Percentiles rank a stretch among this genome's conserved stretches.
Evolutionary conservation across 2,888 invertebrate species (phyloP).

Genomic region (Melipona bicolor): DNA sequence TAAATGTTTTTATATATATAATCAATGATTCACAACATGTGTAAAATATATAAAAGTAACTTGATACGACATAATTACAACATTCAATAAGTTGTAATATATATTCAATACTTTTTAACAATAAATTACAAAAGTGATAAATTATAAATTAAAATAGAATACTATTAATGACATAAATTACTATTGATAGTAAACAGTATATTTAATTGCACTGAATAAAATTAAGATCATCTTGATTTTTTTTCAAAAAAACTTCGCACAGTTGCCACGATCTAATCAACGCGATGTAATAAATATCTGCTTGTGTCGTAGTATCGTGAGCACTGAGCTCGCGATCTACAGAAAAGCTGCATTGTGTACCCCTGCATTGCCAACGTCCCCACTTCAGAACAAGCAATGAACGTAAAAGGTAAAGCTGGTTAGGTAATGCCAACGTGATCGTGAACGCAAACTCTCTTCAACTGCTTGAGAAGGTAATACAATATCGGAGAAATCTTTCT

Average conservation of each 20-base stretch:
- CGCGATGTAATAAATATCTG: slow-evolving; percentile 29
- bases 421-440: slow-evolving; percentile 73
- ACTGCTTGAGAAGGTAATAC: slow-evolving; percentile 41
- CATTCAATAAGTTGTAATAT: background rate
- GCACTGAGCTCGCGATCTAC: slow-evolving; percentile 83
- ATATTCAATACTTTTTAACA: background rate
- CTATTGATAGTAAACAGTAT: background rate
- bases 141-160: too few relatives aligned
- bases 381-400: slow-evolving; percentile 69
- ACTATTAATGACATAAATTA: background rate
- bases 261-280: slow-evolving; percentile 1
- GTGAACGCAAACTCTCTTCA: slow-evolving; percentile 59
- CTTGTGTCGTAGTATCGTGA: slow-evolving; percentile 66
- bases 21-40: background rate
- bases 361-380: slow-evolving; percentile 70
- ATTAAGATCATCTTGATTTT: background rate
- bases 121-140: background rate
- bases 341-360: slow-evolving; percentile 72
- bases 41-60: background rate
- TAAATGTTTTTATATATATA: background rate
- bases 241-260: background rate
- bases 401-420: slow-evolving; percentile 79
- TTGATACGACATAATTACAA: background rate
- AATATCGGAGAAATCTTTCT: slow-evolving; percentile 22
- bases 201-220: background rate